These are phyloP conservation scores for Oryzaephilus surinamensis DNA, from an alignment of 1,140 invertebrate species.

Conservation along the genomic window DNA sequence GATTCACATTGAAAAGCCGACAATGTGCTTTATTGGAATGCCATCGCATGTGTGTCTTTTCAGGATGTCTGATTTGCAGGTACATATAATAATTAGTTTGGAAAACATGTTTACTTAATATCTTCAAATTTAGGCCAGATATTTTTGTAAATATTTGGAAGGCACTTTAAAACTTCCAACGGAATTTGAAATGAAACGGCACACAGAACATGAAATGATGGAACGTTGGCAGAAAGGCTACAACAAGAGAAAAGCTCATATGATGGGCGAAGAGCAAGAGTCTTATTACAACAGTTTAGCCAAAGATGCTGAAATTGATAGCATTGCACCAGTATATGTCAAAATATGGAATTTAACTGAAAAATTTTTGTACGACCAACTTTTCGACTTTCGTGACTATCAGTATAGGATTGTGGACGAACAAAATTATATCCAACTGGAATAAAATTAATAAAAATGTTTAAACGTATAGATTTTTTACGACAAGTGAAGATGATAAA, in stretches of 20 bases:
- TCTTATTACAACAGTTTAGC: conserved; percentile 50
- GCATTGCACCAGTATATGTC: conserved; percentile 43
- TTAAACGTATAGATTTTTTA: too few species aligned
- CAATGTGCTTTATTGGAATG: conserved; percentile 56
- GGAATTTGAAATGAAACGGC: conserved; percentile 47
- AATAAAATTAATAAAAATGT: too few species aligned
- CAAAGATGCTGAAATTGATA: conserved; percentile 38
- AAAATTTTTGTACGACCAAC: conserved; percentile 26
- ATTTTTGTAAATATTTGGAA: conserved; percentile 44
- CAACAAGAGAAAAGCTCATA: conserved; percentile 46
- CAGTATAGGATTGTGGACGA: conserved; percentile 31
- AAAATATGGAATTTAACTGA: conserved; percentile 31
- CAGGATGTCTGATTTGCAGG: conserved; percentile 54
- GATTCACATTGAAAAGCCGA: conserved; percentile 52
- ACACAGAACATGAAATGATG: conserved; percentile 43
- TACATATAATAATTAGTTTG: too few species aligned
- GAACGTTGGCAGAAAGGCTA: conserved; percentile 37
- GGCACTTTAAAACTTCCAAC: conserved; percentile 41
- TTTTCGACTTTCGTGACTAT: conserved; percentile 30
- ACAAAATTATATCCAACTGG: too few species aligned
- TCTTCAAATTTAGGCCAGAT: too few species aligned
- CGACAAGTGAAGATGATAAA: too few species aligned
- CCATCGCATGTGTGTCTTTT: conserved; percentile 52
- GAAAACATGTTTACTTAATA: too few species aligned
- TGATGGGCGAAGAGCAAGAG: conserved; percentile 45